A percentile compares a stretch with the other conserved stretches of the same genome.
These are phyloP conservation scores for Ataeniobius toweri DNA, from an alignment of 2,797 vertebrate species.

Conservation along the genomic window DNA sequence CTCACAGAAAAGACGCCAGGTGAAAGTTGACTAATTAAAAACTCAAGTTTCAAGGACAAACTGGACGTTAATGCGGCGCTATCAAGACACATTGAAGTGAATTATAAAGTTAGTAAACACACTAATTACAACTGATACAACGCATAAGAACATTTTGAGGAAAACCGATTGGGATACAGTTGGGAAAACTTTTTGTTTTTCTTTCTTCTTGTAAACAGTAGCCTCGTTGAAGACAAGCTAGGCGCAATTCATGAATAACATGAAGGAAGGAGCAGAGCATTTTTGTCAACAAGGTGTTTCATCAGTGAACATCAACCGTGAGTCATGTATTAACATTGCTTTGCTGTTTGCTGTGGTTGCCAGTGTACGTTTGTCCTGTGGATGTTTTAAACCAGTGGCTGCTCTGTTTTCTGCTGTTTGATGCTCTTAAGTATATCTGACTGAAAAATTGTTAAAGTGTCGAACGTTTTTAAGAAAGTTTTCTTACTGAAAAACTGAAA, in stretches of 20 bases:
- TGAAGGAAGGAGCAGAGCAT: not conserved
- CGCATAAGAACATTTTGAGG: not conserved
- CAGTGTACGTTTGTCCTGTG: not conserved
- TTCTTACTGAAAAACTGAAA: too few species aligned
- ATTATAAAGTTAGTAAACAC: too few species aligned
- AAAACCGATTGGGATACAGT: not conserved
- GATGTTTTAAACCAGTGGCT: not conserved
- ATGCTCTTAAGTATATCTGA: too few species aligned
- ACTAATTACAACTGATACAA: not conserved
- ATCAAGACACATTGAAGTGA: not conserved
- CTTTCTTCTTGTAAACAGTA: not conserved
- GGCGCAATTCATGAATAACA: not conserved
- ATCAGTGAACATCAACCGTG: constrained; percentile 4
- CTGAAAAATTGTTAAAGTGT: not conserved
- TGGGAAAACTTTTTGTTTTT: not conserved
- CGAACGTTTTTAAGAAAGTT: too few species aligned
- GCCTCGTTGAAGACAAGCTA: not conserved
- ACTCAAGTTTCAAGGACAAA: not conserved
- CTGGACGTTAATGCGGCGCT: not conserved
- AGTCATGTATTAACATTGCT: not conserved
- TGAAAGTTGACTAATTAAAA: constrained; percentile 4
- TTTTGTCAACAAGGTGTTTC: not conserved
- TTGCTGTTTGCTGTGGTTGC: not conserved
- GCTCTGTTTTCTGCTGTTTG: not conserved
- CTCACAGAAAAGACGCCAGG: not conserved